Evolutionary conservation across 2,888 invertebrate species (phyloP).

Genomic region (Tetramorium bicarinatum): DNA sequence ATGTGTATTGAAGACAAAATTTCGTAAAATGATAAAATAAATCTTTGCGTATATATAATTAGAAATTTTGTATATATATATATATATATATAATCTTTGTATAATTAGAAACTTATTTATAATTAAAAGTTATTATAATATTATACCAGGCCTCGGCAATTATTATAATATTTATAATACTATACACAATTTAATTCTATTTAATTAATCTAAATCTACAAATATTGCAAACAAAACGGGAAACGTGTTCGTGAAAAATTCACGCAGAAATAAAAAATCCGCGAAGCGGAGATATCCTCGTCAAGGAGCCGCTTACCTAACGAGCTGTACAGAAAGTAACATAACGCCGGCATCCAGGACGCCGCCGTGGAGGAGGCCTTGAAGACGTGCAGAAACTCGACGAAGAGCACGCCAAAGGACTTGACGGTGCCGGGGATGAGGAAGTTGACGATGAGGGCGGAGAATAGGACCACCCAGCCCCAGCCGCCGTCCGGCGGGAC

Average conservation of each 20-base stretch:
- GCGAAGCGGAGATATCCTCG: too few relatives aligned
- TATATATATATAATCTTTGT: too few relatives aligned
- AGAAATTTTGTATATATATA: neutral
- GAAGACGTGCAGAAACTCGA: constrained; percentile 94
- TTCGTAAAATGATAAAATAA: neutral
- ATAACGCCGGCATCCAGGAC: constrained; percentile 94
- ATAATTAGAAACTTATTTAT: too few relatives aligned
- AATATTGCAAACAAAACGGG: neutral
- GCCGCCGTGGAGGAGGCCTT: constrained; percentile 91
- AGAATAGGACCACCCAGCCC: constrained; percentile 86
- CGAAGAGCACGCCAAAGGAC: constrained; percentile 94
- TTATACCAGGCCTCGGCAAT: neutral
- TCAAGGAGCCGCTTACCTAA: constrained; percentile 88
- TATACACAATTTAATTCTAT: neutral
- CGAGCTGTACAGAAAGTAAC: constrained; percentile 95
- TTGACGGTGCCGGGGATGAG: constrained; percentile 95
- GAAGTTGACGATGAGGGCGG: constrained; percentile 93
- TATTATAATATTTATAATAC: neutral
- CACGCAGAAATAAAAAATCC: too few relatives aligned
- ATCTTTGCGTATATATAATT: neutral
- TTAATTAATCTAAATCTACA: neutral
- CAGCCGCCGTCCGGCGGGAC: constrained; percentile 87
- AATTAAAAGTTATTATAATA: neutral
- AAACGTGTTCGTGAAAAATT: neutral
- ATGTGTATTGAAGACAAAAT: neutral